These are phyloP conservation scores for Zelleria hepariella DNA, from an alignment of 2,888 invertebrate species.

Conservation along the genomic window DNA sequence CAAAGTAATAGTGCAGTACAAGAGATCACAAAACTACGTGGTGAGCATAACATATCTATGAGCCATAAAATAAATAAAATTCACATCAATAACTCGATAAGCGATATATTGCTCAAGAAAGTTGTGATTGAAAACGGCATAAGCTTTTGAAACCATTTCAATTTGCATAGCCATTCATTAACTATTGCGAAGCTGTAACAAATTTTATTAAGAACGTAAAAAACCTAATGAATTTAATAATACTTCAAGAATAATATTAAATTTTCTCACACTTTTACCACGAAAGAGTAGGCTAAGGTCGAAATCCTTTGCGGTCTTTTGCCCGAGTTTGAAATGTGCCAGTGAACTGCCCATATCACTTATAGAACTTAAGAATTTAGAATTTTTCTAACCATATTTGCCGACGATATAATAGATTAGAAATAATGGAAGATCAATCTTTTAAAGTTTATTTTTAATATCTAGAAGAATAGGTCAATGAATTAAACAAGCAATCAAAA, in stretches of 20 bases:
- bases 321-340: too few species aligned
- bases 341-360: too few species aligned
- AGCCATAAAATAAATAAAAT: background rate
- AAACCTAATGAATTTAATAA: background rate
- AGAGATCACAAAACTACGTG: background rate
- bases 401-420: too few species aligned
- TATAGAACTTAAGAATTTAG: too few species aligned
- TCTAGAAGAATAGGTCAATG: background rate
- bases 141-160: background rate
- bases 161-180: background rate
- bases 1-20: background rate
- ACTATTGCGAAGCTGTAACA: background rate
- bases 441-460: background rate
- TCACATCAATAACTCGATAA: background rate
- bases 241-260: background rate
- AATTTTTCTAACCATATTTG: too few species aligned
- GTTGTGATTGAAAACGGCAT: background rate
- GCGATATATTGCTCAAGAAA: background rate
- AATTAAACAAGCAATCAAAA: background rate
- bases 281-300: too few species aligned
- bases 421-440: too few species aligned
- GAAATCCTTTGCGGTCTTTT: too few species aligned
- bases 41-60: background rate
- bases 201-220: background rate
- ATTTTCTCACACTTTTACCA: background rate